These are phyloP conservation scores for Halcyon leucocephala DNA, from an alignment of 2,797 vertebrate genomes.

Conservation along the genomic window DNA sequence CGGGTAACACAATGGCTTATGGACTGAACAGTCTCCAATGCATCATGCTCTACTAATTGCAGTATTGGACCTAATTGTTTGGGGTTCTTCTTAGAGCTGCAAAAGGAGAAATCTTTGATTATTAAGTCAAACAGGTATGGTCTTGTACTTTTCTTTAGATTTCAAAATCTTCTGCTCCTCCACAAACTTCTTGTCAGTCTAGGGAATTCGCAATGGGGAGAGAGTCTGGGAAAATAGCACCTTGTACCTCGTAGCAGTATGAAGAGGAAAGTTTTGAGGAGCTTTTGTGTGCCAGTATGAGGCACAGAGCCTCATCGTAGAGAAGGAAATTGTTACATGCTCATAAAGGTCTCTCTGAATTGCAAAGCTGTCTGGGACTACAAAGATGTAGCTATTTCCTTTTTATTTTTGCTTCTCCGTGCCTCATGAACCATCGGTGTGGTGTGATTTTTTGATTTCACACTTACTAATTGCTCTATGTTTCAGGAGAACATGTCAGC, in stretches of 20 bases:
- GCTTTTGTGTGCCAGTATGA: background rate
- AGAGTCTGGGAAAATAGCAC: background rate
- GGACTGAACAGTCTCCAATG: background rate
- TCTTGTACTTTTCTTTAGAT: background rate
- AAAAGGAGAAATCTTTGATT: background rate
- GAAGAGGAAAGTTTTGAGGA: background rate
- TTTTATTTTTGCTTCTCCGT: background rate
- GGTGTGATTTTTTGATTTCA: background rate
- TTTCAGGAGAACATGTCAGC: background rate
- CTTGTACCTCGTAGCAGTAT: accelerated
- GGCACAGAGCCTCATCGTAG: background rate
- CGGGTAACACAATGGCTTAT: background rate
- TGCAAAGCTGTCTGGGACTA: background rate
- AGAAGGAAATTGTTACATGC: background rate
- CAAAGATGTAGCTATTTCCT: background rate
- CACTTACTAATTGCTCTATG: background rate
- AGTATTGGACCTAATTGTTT: background rate
- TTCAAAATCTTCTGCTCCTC: background rate
- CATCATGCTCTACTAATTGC: background rate
- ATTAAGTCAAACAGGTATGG: background rate
- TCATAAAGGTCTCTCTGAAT: background rate
- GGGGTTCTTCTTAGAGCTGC: background rate
- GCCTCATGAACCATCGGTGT: background rate
- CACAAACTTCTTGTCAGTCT: background rate
- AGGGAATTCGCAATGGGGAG: background rate